phyloP scores from a whole-genome alignment of 2,113 vertebrate genomes.

The Isichthys henryi region DNA sequence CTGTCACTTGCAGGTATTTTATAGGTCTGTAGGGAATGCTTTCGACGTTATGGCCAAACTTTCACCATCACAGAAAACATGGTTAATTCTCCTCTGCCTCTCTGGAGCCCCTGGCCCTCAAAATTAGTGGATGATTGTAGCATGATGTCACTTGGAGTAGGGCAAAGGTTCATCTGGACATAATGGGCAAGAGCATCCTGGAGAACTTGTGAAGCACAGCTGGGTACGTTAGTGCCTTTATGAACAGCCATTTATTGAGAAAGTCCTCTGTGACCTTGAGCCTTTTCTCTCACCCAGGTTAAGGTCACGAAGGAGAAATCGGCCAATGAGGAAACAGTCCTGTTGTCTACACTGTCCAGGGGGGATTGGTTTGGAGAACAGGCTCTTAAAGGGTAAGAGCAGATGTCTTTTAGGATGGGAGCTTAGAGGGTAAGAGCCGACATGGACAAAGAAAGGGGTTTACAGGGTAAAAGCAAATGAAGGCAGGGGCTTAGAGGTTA shows the following conservation, averaged over 20 bases:
- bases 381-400: conserved; percentile 53
- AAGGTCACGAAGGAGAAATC: conserved; percentile 52
- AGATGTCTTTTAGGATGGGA: not conserved
- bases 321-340: conserved; percentile 42
- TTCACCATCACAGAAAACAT: not conserved
- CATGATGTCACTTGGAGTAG: not conserved
- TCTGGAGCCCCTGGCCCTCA: not conserved
- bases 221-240: not conserved
- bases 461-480: not conserved
- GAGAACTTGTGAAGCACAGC: not conserved
- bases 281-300: conserved; percentile 44
- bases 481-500: not conserved
- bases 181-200: not conserved
- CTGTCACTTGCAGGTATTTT: not conserved
- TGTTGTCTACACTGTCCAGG: conserved; percentile 49
- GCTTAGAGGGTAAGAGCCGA: not conserved
- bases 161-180: not conserved
- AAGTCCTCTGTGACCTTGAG: not conserved
- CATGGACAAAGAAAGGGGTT: not conserved
- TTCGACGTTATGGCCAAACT: not conserved
- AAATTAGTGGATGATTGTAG: not conserved
- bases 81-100: not conserved
- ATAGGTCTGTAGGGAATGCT: not conserved
- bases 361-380: conserved; percentile 64
- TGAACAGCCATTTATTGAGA: not conserved